Evolutionary conservation across 2,888 invertebrate species (phyloP).

Genomic region (Perizoma flavofasciatum): DNA sequence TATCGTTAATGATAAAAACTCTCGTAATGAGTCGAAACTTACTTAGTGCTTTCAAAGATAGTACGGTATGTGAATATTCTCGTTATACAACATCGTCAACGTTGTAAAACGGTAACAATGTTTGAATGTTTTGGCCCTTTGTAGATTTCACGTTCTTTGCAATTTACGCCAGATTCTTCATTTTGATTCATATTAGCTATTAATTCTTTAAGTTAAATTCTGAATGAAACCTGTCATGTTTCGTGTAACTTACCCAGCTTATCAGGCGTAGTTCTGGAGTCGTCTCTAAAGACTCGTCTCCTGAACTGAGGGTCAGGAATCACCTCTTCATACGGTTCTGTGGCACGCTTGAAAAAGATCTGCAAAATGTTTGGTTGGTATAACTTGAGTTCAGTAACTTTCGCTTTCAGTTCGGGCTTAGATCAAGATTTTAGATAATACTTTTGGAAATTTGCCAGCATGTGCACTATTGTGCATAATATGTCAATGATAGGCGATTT

Average conservation of each 20-base stretch:
- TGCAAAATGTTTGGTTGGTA: constrained; percentile 34
- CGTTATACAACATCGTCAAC: no score
- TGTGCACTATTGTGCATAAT: no score
- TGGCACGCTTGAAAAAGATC: constrained; percentile 74
- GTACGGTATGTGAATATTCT: no score
- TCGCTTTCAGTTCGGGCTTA: no score
- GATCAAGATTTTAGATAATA: no score
- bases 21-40: no score
- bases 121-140: no score
- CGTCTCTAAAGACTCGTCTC: constrained; percentile 84
- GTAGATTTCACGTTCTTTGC: neutral
- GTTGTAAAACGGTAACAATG: no score
- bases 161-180: neutral
- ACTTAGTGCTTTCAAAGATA: no score
- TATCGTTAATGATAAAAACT: no score
- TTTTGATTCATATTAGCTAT: neutral
- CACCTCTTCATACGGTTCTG: constrained; percentile 79
- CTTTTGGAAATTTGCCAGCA: no score
- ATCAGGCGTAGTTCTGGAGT: constrained; percentile 75
- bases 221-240: neutral
- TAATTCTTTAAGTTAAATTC: neutral
- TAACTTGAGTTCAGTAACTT: neutral
- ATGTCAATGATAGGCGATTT: no score
- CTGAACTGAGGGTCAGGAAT: constrained; percentile 87
- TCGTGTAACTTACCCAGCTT: constrained; percentile 70